Evolutionary conservation across 1,140 invertebrate genomes (phyloP).

Genomic region (Drosophila sucinea): DNA sequence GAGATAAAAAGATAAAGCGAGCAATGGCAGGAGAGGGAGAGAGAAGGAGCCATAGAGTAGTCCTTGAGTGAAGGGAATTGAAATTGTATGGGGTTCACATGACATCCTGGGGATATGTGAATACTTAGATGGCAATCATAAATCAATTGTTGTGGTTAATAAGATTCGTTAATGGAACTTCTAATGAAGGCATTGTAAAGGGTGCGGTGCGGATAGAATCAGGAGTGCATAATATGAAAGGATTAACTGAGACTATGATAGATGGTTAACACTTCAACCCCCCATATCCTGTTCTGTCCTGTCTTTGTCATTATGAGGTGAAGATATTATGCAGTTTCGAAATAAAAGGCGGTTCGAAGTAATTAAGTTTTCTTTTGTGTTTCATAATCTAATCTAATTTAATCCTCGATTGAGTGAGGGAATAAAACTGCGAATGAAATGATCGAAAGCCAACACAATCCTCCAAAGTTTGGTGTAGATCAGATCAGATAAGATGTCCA

Average conservation of each 20-base stretch:
- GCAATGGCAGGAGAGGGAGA: conserved; percentile 5
- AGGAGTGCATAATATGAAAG: not conserved
- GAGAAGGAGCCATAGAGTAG: not conserved
- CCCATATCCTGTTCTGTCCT: not conserved
- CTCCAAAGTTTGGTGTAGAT: too few species aligned
- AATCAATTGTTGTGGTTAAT: conserved; percentile 61
- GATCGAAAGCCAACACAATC: too few species aligned
- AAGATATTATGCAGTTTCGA: not conserved
- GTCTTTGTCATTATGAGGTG: not conserved
- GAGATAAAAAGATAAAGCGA: conserved; percentile 8
- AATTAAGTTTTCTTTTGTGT: too few species aligned
- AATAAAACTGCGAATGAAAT: too few species aligned
- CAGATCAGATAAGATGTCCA: too few species aligned
- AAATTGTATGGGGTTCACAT: conserved; percentile 12
- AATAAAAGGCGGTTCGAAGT: too few species aligned
- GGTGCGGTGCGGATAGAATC: not conserved
- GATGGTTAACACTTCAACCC: not conserved
- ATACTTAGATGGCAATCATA: conserved; percentile 58
- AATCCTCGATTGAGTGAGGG: too few species aligned
- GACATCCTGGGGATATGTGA: conserved; percentile 18
- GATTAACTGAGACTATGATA: not conserved
- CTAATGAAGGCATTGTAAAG: conserved; percentile 37
- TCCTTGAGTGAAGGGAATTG: conserved; percentile 2
- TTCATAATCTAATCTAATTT: too few species aligned
- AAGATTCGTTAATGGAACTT: conserved; percentile 45